A percentile compares a stretch with the other conserved stretches of the same genome.
phyloP scores from a whole-genome alignment of 35 echinoderm and acorn worm genomes.

The Amphiura filiformis region DNA sequence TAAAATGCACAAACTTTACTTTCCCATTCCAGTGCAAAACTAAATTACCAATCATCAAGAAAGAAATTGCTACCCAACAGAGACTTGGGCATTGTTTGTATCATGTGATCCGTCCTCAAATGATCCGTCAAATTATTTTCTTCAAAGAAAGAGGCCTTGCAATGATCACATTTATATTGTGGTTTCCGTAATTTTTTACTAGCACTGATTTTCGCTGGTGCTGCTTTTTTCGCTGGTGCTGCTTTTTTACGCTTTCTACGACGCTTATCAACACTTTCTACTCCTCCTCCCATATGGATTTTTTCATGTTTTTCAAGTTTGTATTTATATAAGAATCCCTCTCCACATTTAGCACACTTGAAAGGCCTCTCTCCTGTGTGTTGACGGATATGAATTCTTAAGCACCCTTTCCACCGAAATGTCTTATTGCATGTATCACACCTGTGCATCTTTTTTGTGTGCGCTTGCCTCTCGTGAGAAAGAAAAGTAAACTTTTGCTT shows the following conservation, averaged over 20 bases:
- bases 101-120: background rate
- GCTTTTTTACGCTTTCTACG: no score
- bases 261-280: no score
- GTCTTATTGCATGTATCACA: background rate
- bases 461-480: no score
- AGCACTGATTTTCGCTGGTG: no score
- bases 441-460: background rate
- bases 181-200: no score
- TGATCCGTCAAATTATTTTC: background rate
- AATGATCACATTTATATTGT: background rate
- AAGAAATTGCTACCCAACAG: background rate
- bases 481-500: no score
- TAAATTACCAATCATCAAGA: background rate
- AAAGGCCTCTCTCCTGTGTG: background rate
- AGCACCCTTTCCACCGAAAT: background rate
- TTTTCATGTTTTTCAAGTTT: background rate
- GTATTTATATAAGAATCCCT: background rate
- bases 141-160: background rate
- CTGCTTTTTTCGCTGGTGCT: no score
- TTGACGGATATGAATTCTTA: background rate
- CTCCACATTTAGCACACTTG: background rate
- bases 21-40: no score
- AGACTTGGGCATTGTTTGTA: background rate
- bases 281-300: background rate
- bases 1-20: no score